A percentile compares a stretch with the other conserved stretches of the same genome.
phyloP scores from a whole-genome alignment of 2,113 vertebrate species.

The Oryzias javanicus region DNA sequence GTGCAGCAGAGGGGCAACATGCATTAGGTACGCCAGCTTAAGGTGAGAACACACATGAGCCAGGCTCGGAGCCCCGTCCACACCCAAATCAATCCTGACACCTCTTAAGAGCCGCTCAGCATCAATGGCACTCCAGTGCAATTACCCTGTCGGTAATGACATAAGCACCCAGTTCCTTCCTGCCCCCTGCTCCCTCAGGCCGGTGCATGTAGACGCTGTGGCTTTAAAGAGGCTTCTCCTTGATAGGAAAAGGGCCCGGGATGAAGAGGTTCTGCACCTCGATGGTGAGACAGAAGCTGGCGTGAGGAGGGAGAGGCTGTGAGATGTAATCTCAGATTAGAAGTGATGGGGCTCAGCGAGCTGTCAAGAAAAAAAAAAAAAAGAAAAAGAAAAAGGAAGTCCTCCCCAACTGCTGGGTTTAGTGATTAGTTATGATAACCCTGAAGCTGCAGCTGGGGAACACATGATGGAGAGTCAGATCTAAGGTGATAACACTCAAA shows the following conservation, averaged over 20 bases:
- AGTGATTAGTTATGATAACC: constrained; percentile 53
- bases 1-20: constrained; percentile 54
- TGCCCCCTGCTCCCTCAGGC: constrained; percentile 60
- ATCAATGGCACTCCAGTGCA: constrained; percentile 73
- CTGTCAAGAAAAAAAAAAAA: constrained; percentile 51
- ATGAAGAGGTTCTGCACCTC: constrained; percentile 14
- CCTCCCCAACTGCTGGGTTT: constrained; percentile 47
- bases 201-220: constrained; percentile 43
- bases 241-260: constrained; percentile 32
- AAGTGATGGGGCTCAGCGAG: constrained; percentile 56
- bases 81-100: constrained; percentile 79
- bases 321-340: constrained; percentile 48
- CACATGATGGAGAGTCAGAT: constrained; percentile 43
- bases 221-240: constrained; percentile 46
- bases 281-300: constrained; percentile 39
- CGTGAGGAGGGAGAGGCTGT: constrained; percentile 49
- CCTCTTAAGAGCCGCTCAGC: constrained; percentile 75
- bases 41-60: constrained; percentile 82
- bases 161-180: constrained; percentile 76
- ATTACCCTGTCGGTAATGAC: constrained; percentile 75
- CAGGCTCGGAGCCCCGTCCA: constrained; percentile 63
- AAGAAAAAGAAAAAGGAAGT: too few species aligned
- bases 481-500: constrained; percentile 46
- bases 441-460: constrained; percentile 38
- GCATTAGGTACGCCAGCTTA: constrained; percentile 70